phyloP scores from a whole-genome alignment of 2,113 vertebrate species.

The Erythrocercus mccallii region DNA sequence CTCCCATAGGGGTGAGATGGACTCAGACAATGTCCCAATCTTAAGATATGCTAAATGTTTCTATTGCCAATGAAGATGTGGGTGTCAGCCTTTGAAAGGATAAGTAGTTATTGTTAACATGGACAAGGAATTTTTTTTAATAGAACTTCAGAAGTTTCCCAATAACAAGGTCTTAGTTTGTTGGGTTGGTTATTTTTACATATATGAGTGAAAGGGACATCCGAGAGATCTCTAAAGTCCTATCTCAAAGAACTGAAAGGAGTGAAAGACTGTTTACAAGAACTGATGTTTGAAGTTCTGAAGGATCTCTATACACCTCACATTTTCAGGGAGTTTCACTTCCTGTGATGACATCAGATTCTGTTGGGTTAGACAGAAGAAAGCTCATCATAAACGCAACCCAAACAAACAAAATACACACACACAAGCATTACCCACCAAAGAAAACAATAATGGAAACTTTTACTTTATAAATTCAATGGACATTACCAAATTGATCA shows the following conservation, averaged over 20 bases:
- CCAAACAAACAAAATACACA: neutral
- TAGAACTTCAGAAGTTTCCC: neutral
- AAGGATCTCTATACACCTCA: neutral
- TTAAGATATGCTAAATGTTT: neutral
- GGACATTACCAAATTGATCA: constrained; percentile 71
- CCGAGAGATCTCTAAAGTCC: neutral
- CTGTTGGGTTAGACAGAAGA: neutral
- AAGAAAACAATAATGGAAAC: neutral
- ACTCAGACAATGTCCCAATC: neutral
- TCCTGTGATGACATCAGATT: neutral
- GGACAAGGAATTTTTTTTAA: neutral
- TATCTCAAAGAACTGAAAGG: neutral
- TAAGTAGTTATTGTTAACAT: neutral
- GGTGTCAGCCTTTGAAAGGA: neutral
- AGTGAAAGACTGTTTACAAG: neutral
- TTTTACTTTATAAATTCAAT: constrained; percentile 76
- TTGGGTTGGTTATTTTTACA: neutral
- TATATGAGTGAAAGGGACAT: neutral
- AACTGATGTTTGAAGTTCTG: neutral
- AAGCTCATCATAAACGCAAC: neutral
- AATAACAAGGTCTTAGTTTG: neutral
- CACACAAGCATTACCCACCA: rapidly evolving
- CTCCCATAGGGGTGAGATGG: neutral
- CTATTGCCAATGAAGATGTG: neutral
- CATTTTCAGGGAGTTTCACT: neutral